Percentiles rank a stretch among this genome's conserved stretches.
These are phyloP conservation scores for Rotaria magnacalcarata DNA, from an alignment of 2,888 invertebrate genomes.

Conservation along the genomic window DNA sequence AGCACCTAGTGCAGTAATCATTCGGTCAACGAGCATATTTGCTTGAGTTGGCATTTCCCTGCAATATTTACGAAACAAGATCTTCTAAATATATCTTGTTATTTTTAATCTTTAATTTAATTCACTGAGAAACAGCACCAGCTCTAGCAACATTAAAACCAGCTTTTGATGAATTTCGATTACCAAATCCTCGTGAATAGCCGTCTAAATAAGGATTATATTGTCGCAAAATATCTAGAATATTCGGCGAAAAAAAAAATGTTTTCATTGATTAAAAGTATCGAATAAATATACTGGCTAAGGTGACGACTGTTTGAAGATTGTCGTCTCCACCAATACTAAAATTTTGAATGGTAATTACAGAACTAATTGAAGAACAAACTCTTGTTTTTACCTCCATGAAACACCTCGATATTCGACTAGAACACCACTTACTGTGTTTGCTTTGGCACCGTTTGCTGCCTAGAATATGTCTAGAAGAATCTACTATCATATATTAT, in stretches of 20 bases:
- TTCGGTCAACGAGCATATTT: slow-evolving; percentile 46
- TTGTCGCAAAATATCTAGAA: slow-evolving; percentile 53
- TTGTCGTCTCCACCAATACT: slow-evolving; percentile 53
- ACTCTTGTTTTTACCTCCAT: slow-evolving; percentile 50
- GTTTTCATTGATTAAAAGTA: background rate
- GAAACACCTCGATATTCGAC: slow-evolving; percentile 52
- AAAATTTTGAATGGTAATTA: slow-evolving; percentile 40
- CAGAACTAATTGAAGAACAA: background rate
- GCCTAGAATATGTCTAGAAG: slow-evolving; percentile 47
- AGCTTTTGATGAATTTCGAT: slow-evolving; percentile 46
- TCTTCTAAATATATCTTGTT: background rate
- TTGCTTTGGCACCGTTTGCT: slow-evolving; percentile 52
- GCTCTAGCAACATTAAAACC: slow-evolving; percentile 53
- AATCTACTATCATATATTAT: no score
- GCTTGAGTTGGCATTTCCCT: slow-evolving; percentile 49
- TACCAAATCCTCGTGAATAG: slow-evolving; percentile 51
- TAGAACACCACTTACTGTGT: slow-evolving; percentile 50
- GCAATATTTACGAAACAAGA: background rate
- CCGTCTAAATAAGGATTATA: slow-evolving; percentile 53
- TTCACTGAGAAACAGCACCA: slow-evolving; percentile 49
- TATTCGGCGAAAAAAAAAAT: background rate
- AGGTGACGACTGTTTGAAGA: slow-evolving; percentile 49
- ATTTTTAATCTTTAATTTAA: background rate
- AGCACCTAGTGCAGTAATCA: slow-evolving; percentile 41
- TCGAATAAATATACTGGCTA: slow-evolving; percentile 51